Conservation (phyloP, 2,888 invertebrate species). For the Morpho helenor region DNA sequence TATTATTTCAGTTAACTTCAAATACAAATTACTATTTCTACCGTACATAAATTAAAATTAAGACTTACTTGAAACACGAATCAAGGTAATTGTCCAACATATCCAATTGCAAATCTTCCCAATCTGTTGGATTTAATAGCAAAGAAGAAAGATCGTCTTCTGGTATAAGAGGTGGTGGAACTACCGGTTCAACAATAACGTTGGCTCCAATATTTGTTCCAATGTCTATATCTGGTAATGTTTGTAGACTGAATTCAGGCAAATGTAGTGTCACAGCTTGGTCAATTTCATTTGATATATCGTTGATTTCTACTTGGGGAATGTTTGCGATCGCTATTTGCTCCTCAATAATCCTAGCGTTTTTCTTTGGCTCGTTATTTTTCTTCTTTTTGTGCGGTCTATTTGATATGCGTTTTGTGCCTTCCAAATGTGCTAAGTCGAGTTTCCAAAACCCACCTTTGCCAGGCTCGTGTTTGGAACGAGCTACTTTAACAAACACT, state of each 20-base stretch:
- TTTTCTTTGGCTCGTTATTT: slow-evolving; percentile 29
- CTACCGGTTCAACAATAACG: slow-evolving; percentile 79
- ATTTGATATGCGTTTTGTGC: slow-evolving; percentile 79
- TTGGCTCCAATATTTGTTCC: slow-evolving; percentile 74
- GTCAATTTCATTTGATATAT: slow-evolving; percentile 41
- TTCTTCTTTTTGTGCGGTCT: slow-evolving; percentile 71
- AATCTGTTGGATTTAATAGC: slow-evolving; percentile 83
- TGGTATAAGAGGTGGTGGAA: slow-evolving; percentile 66
- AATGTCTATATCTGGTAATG: slow-evolving; percentile 48
- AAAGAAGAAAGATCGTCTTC: slow-evolving; percentile 86
- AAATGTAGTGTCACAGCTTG: slow-evolving; percentile 59
- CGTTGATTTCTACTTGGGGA: slow-evolving; percentile 40
- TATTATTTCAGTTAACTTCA: too few relatives aligned
- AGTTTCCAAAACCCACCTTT: slow-evolving; percentile 97
- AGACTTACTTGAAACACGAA: slow-evolving; percentile 80
- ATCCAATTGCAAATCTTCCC: slow-evolving; percentile 87
- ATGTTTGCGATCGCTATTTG: slow-evolving; percentile 51
- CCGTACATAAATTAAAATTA: background rate
- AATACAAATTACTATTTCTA: too few relatives aligned
- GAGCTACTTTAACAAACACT: slow-evolving; percentile 93
- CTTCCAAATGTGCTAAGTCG: slow-evolving; percentile 86
- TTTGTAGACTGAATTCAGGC: slow-evolving; percentile 56
- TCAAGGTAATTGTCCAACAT: slow-evolving; percentile 86
- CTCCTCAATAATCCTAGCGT: slow-evolving; percentile 41
- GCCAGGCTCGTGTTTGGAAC: slow-evolving; percentile 93